Percentiles rank a stretch among this genome's conserved stretches.
These are phyloP conservation scores for Uria aalge DNA, from an alignment of 2,113 vertebrate species.

Conservation along the genomic window DNA sequence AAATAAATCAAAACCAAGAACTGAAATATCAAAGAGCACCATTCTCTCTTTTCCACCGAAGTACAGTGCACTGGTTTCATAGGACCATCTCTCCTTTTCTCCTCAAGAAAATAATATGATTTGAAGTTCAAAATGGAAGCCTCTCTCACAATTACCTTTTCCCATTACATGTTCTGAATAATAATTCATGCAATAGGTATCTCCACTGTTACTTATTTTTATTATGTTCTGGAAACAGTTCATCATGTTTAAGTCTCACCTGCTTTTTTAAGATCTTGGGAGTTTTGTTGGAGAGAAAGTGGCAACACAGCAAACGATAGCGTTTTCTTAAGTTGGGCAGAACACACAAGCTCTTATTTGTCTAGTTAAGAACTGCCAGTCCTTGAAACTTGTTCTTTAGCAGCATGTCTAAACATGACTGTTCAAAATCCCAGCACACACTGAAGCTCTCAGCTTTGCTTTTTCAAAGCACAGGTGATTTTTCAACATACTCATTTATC, in stretches of 20 bases:
- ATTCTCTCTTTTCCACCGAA: background rate
- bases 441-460: background rate
- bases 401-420: constrained; percentile 17
- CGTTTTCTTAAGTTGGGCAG: background rate
- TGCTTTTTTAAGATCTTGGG: background rate
- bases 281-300: background rate
- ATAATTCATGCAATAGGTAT: background rate
- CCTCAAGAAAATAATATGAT: background rate
- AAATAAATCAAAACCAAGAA: background rate
- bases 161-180: background rate
- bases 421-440: background rate
- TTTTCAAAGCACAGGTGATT: constrained; percentile 9
- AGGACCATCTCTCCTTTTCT: background rate
- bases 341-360: background rate
- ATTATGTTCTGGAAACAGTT: background rate
- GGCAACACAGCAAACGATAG: background rate
- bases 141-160: background rate
- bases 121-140: background rate
- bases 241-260: background rate
- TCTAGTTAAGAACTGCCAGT: background rate
- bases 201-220: background rate
- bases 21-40: background rate
- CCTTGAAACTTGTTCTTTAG: background rate
- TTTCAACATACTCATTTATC: background rate
- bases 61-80: background rate